Conservation (phyloP, 1,140 invertebrate species). For the Listronotus oregonensis region DNA sequence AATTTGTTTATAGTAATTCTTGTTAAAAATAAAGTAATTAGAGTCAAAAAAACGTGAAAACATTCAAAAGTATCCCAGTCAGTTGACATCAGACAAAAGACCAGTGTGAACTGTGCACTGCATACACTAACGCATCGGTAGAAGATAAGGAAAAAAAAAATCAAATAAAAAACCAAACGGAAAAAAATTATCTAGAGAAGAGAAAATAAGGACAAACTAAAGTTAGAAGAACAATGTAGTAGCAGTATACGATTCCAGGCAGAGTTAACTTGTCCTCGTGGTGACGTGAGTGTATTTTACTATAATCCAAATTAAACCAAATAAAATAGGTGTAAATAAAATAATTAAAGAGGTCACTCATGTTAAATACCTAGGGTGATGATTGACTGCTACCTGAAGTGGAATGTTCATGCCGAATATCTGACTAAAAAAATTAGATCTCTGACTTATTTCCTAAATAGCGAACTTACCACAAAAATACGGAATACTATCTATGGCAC, state of each 20-base stretch:
- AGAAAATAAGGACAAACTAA: conserved; percentile 49
- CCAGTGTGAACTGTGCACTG: conserved; percentile 51
- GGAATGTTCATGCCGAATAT: no score
- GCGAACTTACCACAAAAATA: conserved; percentile 44
- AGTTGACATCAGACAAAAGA: no score
- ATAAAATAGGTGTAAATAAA: no score
- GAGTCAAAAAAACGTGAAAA: no score
- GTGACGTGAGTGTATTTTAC: conserved; percentile 52
- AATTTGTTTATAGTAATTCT: no score
- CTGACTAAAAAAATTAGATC: no score
- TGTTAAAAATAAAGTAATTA: no score
- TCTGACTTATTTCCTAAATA: conserved; percentile 44
- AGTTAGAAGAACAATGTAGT: conserved; percentile 41
- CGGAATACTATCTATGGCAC: conserved; percentile 55
- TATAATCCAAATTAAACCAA: conserved; percentile 53
- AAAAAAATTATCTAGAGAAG: conserved; percentile 44
- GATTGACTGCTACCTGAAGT: no score
- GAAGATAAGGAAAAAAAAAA: conserved; percentile 39
- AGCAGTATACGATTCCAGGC: conserved; percentile 54
- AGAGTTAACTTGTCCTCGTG: conserved; percentile 49
- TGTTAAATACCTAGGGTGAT: no score
- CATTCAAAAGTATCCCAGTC: no score
- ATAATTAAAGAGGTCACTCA: no score
- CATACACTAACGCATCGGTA: conserved; percentile 44
- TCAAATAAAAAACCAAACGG: conserved; percentile 47